Evolutionary conservation across 2,888 invertebrate species (phyloP).

Genomic region (Drosophila barbarae): DNA sequence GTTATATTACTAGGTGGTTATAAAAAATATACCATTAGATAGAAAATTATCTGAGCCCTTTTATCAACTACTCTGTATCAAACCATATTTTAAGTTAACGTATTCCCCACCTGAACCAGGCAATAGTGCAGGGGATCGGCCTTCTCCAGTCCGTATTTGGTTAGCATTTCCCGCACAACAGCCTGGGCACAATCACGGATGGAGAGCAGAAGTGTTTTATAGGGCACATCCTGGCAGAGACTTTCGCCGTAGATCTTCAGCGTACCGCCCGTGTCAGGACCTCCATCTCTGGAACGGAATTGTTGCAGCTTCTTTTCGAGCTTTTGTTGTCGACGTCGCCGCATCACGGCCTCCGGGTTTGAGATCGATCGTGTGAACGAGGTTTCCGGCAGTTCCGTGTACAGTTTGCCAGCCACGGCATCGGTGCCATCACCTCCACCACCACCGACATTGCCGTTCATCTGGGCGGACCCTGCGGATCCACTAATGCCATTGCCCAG

Average conservation of each 20-base stretch:
- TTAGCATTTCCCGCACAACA: constrained; percentile 96
- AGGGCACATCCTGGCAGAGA: constrained; percentile 97
- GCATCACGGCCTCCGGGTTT: constrained; percentile 99
- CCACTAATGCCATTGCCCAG: constrained; percentile 51
- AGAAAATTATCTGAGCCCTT: background rate
- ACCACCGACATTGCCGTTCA: constrained; percentile 79
- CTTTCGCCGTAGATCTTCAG: constrained; percentile 98
- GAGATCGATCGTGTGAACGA: constrained; percentile 99
- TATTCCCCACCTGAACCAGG: constrained; percentile 90
- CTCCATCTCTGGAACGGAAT: constrained; percentile 96
- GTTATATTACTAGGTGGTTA: too few species aligned
- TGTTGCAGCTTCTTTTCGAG: constrained; percentile 97
- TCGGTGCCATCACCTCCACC: constrained; percentile 79
- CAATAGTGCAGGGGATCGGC: constrained; percentile 95
- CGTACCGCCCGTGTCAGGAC: constrained; percentile 94
- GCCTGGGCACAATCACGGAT: constrained; percentile 94
- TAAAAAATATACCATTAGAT: background rate
- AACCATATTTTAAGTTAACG: background rate
- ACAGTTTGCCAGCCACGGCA: constrained; percentile 92
- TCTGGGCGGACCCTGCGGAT: constrained; percentile 45
- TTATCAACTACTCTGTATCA: background rate
- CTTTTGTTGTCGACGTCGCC: constrained; percentile 96
- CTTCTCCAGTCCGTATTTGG: constrained; percentile 96
- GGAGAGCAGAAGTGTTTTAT: constrained; percentile 97
- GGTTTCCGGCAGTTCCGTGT: constrained; percentile 98